Conservation (phyloP, 2,888 invertebrate genomes). For the Macrosiphum euphorbiae region DNA sequence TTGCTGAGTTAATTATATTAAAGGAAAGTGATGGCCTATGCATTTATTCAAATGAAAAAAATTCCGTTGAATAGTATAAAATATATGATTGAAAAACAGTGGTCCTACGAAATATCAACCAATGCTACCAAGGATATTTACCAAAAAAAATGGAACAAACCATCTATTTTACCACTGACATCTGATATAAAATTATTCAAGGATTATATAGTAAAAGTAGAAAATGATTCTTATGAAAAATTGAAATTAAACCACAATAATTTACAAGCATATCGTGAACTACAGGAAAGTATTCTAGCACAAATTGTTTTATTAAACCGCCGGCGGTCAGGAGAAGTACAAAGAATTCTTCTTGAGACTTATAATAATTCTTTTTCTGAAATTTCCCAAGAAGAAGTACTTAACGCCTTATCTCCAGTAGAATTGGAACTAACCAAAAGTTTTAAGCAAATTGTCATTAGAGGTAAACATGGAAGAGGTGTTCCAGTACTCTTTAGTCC, state of each 20-base stretch:
- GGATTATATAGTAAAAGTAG: background rate
- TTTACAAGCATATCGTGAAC: background rate
- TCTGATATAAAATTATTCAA: slow-evolving; percentile 13
- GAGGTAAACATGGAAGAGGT: slow-evolving; percentile 11
- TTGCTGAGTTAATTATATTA: background rate
- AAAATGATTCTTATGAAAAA: slow-evolving; percentile 9
- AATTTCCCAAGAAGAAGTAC: slow-evolving; percentile 22
- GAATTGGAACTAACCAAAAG: background rate
- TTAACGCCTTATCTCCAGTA: slow-evolving; percentile 4
- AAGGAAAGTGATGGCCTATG: background rate
- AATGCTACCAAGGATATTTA: background rate
- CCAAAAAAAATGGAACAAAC: slow-evolving; percentile 2
- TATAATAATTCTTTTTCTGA: background rate
- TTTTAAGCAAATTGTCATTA: background rate
- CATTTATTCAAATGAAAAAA: background rate
- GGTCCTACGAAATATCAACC: background rate
- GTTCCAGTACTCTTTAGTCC: slow-evolving; percentile 10
- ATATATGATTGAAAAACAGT: slow-evolving; percentile 30
- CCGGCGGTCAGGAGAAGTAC: background rate
- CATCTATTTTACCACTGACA: background rate
- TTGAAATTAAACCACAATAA: background rate
- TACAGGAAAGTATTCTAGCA: background rate
- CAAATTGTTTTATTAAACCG: slow-evolving; percentile 2
- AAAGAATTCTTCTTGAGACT: background rate
- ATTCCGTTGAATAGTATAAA: background rate